These are phyloP conservation scores for Megastigmus dorsalis DNA, from an alignment of 2,888 invertebrate genomes.

Conservation along the genomic window DNA sequence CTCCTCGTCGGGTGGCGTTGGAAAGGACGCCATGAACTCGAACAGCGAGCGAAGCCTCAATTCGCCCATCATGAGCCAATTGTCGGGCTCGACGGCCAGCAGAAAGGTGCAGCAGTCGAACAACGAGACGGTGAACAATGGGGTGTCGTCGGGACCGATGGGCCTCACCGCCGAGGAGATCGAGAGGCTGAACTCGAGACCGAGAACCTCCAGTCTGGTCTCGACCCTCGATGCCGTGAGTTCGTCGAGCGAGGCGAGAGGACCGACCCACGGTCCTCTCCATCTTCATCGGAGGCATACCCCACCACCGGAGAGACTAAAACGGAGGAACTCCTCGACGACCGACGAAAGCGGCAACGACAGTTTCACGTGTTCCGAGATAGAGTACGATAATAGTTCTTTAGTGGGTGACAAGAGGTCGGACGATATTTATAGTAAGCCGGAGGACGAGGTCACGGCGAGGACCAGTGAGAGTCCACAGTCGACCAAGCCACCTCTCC, in stretches of 20 bases:
- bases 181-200: slow-evolving; percentile 90
- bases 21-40: slow-evolving; percentile 91
- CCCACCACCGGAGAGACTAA: slow-evolving; percentile 82
- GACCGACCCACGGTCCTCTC: slow-evolving; percentile 81
- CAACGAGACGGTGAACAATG: slow-evolving; percentile 77
- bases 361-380: slow-evolving; percentile 98
- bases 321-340: slow-evolving; percentile 87
- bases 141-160: slow-evolving; percentile 82
- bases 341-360: slow-evolving; percentile 96
- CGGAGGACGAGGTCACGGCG: slow-evolving; percentile 74
- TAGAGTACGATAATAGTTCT: slow-evolving; percentile 95
- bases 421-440: slow-evolving; percentile 78
- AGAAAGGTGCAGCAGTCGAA: slow-evolving; percentile 85
- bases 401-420: slow-evolving; percentile 86
- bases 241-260: slow-evolving; percentile 88
- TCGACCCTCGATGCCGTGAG: slow-evolving; percentile 96
- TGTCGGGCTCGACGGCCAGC: slow-evolving; percentile 88
- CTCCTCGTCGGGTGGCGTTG: slow-evolving; percentile 90
- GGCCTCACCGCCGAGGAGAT: slow-evolving; percentile 95
- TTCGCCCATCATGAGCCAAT: slow-evolving; percentile 93
- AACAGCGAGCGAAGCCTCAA: slow-evolving; percentile 94
- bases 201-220: slow-evolving; percentile 91
- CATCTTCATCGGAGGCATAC: slow-evolving; percentile 81
- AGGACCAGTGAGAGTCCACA: slow-evolving; percentile 73
- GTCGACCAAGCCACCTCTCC: slow-evolving; percentile 79